Evolutionary conservation across 2,113 vertebrate genomes (phyloP).

Genomic region (Noturus placidus): DNA sequence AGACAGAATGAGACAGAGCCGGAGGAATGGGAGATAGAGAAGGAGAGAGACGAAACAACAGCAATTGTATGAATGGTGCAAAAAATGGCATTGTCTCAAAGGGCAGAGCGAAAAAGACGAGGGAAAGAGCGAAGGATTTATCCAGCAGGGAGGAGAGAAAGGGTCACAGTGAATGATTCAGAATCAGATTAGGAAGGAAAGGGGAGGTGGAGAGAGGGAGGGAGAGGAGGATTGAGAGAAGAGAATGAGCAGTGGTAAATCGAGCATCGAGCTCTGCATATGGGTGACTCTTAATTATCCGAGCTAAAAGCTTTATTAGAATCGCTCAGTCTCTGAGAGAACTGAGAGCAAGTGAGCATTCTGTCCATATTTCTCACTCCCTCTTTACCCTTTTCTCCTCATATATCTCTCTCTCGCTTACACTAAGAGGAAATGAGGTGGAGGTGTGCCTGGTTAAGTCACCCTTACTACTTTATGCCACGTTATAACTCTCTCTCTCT

Average conservation of each 20-base stretch:
- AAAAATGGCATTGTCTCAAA: constrained; percentile 62
- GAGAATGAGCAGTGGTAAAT: constrained; percentile 38
- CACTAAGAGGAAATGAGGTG: not conserved
- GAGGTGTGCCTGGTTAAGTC: constrained; percentile 5
- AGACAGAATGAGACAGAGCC: constrained; percentile 38
- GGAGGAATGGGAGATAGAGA: constrained; percentile 7
- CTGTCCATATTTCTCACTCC: constrained; percentile 30
- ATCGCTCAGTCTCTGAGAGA: constrained; percentile 36
- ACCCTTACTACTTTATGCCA: not conserved
- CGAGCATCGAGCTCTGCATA: constrained; percentile 36
- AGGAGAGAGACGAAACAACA: constrained; percentile 35
- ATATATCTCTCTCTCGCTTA: constrained; percentile 22
- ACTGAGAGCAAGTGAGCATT: not conserved
- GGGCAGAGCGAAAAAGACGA: constrained; percentile 8
- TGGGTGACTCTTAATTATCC: constrained; percentile 38
- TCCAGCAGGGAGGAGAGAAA: constrained; percentile 16
- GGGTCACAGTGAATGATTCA: constrained; percentile 46
- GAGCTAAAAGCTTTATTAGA: constrained; percentile 42
- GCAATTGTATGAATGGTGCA: constrained; percentile 49
- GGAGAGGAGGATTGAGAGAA: not conserved
- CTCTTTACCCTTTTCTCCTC: constrained; percentile 15
- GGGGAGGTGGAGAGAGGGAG: constrained; percentile 40
- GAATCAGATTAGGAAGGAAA: constrained; percentile 45
- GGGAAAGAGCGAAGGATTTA: constrained; percentile 25
- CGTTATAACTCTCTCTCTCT: constrained; percentile 42